phyloP scores from a whole-genome alignment of 2,888 invertebrate genomes.

The Tyria jacobaeae region DNA sequence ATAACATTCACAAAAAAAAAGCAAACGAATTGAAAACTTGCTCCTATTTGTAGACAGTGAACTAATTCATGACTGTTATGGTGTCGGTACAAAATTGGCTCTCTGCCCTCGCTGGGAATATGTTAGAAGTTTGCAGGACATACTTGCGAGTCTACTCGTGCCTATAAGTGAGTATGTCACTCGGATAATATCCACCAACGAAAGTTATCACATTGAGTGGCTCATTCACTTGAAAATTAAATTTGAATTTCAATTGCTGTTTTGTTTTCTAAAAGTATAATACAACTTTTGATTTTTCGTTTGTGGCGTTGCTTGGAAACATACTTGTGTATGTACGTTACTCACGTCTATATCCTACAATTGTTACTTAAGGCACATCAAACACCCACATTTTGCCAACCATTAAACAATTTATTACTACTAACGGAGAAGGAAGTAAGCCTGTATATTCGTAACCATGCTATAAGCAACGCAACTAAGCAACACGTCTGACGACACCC shows the following conservation, averaged over 20 bases:
- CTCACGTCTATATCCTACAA: no score
- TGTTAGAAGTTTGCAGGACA: slow-evolving; percentile 9
- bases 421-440: no score
- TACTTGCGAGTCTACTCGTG: neutral
- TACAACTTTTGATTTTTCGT: neutral
- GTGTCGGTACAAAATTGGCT: slow-evolving; percentile 15
- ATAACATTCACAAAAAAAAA: no score
- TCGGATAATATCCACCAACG: neutral
- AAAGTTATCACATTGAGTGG: slow-evolving; percentile 1
- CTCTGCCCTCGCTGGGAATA: slow-evolving; percentile 6
- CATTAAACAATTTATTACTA: no score
- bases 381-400: no score
- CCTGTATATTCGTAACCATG: no score
- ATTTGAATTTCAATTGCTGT: slow-evolving; percentile 10
- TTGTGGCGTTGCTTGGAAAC: no score
- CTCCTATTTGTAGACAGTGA: no score
- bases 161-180: neutral
- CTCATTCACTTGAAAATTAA: neutral
- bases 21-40: no score
- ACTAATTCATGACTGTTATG: neutral
- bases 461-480: no score
- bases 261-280: neutral
- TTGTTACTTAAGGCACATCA: no score
- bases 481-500: no score
- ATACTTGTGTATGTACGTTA: neutral